These are phyloP conservation scores for Callimorpha dominula DNA, from an alignment of 2,888 invertebrate genomes.

Conservation along the genomic window DNA sequence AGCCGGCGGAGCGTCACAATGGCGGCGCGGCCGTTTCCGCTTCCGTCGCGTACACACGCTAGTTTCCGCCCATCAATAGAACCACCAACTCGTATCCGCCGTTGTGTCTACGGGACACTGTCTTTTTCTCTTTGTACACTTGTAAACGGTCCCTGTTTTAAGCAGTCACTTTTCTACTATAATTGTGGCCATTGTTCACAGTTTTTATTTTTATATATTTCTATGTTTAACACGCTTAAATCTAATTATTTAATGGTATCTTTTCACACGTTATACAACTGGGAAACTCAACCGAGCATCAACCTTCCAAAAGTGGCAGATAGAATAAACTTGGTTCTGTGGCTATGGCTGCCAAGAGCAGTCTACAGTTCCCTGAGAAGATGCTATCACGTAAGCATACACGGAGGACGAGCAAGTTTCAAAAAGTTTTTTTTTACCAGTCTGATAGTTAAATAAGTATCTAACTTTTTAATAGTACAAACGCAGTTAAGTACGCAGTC, in stretches of 20 bases:
- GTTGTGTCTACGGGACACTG: slow-evolving; percentile 29
- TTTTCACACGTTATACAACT: too few relatives aligned
- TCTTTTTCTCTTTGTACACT: slow-evolving; percentile 26
- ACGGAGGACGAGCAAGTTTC: too few relatives aligned
- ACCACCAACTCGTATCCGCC: slow-evolving; percentile 40
- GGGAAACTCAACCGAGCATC: too few relatives aligned
- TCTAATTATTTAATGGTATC: too few relatives aligned
- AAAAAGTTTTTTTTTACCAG: background rate
- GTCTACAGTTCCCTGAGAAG: too few relatives aligned
- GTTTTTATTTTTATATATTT: background rate
- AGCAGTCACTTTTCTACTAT: slow-evolving; percentile 1
- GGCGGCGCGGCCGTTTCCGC: slow-evolving; percentile 57
- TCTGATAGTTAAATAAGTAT: background rate
- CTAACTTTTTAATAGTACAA: background rate
- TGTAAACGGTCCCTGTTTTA: slow-evolving; percentile 12
- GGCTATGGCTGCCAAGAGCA: too few relatives aligned
- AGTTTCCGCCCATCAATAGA: slow-evolving; percentile 62
- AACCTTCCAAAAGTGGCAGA: too few relatives aligned
- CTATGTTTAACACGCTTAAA: background rate
- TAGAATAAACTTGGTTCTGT: too few relatives aligned
- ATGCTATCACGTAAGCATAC: too few relatives aligned
- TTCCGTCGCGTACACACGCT: slow-evolving; percentile 55
- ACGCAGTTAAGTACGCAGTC: too few relatives aligned
- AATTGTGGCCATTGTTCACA: slow-evolving; percentile 1
- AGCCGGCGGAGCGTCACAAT: slow-evolving; percentile 52